Base-by-base conservation (phyloP, 1,140 invertebrate species). In the Lasaia peninsularis region DNA sequence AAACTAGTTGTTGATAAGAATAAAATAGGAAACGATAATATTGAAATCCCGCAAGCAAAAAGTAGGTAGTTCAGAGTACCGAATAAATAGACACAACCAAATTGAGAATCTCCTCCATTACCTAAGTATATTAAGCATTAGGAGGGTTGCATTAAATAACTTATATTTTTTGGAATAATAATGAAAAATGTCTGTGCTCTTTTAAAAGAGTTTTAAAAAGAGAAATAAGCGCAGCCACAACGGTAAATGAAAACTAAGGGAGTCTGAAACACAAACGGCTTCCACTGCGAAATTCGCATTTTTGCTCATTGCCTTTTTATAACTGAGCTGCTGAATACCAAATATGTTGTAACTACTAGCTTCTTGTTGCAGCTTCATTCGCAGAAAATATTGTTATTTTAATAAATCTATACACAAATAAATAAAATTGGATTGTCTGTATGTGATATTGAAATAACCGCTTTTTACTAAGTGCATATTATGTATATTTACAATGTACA, bases 401-500 rank as follows among this genome's bases (percentile, higher is more conserved):
- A 24, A 24, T 52, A 52, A 52, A 34, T 33, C 34, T n/a, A 33
- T 14, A 52, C n/a, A n/a, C n/a, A n/a, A n/a, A n/a, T n/a, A n/a
- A n/a, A n/a, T n/a, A n/a, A n/a, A n/a, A n/a, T n/a, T n/a, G n/a
- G n/a, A n/a, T n/a, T n/a, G n/a, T n/a, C n/a, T n/a, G n/a, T n/a
- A n/a, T n/a, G n/a, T n/a, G n/a, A n/a, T n/a, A n/a, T n/a, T n/a
- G n/a, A n/a, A n/a, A n/a, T n/a, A n/a, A n/a, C n/a, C n/a, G n/a
- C n/a, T n/a, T n/a, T n/a, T n/a, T n/a, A n/a, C n/a, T n/a, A n/a
- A n/a, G n/a, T n/a, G n/a, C n/a, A n/a, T n/a, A n/a, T n/a, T n/a
- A n/a, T n/a, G n/a, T n/a, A n/a, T n/a, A n/a, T n/a, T n/a, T n/a
- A n/a, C n/a, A n/a, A n/a, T n/a, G n/a, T n/a, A n/a, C n/a, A n/a